These are phyloP conservation scores for Drosophila flavopinicola DNA, from an alignment of 2,888 invertebrate genomes.

Conservation along the genomic window DNA sequence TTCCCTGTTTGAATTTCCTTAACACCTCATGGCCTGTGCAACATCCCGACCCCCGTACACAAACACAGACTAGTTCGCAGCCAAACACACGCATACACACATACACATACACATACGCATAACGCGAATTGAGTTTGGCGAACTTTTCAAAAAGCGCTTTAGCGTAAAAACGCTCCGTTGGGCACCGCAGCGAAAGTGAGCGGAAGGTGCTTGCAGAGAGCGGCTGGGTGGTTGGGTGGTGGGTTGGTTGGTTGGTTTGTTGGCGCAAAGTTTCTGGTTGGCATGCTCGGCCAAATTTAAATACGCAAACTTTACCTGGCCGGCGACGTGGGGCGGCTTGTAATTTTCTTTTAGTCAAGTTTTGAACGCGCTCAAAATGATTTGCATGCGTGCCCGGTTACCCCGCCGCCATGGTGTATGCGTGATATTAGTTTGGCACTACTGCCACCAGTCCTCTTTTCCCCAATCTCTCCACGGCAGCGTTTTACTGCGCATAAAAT, in stretches of 20 bases:
- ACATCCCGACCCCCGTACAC: constrained; percentile 17
- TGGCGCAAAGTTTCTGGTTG: constrained; percentile 28
- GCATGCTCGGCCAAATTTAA: constrained; percentile 60
- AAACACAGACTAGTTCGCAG: constrained; percentile 4
- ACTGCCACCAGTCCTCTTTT: neutral
- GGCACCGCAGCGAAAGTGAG: constrained; percentile 41
- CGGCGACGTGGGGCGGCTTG: constrained; percentile 44
- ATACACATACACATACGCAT: neutral
- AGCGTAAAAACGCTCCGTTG: constrained; percentile 69
- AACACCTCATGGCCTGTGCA: constrained; percentile 36
- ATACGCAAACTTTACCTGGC: constrained; percentile 49
- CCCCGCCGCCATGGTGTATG: constrained; percentile 51
- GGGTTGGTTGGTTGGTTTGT: neutral
- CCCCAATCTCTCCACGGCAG: neutral
- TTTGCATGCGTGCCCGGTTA: constrained; percentile 53
- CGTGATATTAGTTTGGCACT: constrained; percentile 62
- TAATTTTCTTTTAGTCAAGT: constrained; percentile 73
- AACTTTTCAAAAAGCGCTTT: constrained; percentile 72
- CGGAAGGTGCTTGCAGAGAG: constrained; percentile 17
- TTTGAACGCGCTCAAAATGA: constrained; percentile 65
- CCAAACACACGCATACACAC: neutral
- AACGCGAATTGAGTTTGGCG: constrained; percentile 42
- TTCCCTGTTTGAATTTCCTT: constrained; percentile 53
- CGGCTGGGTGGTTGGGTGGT: neutral
- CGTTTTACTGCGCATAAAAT: constrained; percentile 17